A percentile compares a stretch with the other conserved stretches of the same genome.
Conservation (phyloP, 2,113 vertebrate genomes). For the Myrmecophaga tridactyla region DNA sequence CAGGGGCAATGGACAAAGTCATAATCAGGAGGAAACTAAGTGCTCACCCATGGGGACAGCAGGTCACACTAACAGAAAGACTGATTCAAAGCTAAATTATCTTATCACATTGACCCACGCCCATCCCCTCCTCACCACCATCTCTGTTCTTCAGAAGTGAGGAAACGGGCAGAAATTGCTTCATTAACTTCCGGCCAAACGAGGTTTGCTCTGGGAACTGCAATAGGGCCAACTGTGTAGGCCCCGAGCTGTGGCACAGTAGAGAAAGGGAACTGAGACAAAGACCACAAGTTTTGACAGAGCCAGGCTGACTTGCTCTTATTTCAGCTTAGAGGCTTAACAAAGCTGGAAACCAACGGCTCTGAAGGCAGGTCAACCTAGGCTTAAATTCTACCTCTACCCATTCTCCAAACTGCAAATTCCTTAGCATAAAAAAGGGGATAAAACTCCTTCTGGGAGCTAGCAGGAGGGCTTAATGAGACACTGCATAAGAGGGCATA, state of each 20-base stretch:
- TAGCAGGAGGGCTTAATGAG: neutral
- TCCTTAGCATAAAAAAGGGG: neutral
- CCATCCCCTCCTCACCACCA: neutral
- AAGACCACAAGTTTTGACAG: neutral
- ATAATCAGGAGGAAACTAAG: neutral
- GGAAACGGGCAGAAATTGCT: neutral
- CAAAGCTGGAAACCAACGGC: neutral
- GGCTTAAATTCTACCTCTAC: neutral
- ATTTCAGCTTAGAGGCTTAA: neutral
- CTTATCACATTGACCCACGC: slow-evolving; percentile 14
- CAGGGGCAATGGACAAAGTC: neutral
- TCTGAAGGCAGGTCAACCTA: neutral
- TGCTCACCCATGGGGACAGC: neutral
- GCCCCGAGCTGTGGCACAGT: neutral
- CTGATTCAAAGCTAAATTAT: neutral
- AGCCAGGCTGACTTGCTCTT: neutral
- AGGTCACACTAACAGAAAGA: slow-evolving; percentile 8
- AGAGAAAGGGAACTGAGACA: neutral
- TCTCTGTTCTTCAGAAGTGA: neutral
- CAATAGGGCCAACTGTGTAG: neutral
- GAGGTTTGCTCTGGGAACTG: neutral
- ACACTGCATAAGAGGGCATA: neutral
- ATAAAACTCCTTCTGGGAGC: neutral
- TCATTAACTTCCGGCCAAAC: neutral
- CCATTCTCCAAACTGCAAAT: neutral